Evolutionary conservation across 1,140 invertebrate species (phyloP), one percentile per base, ranked within the genome.

Genomic region (Theocolax elegans): DNA sequence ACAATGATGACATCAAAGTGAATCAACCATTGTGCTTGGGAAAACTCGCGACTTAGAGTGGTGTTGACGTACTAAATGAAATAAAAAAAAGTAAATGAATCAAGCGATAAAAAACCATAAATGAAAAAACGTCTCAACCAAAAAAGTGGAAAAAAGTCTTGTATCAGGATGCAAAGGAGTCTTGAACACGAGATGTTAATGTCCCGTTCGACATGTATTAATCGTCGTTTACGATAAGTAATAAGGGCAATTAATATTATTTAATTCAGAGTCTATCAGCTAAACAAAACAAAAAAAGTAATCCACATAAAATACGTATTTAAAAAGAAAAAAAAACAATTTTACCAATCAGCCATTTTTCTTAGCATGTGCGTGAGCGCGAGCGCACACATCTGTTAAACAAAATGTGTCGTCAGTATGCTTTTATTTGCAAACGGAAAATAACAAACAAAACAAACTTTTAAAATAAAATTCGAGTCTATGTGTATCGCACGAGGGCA

Each of bases 1-100:
- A 97, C 95, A 89, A 97, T 97, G 95, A 97, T 97, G 95, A 97
- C 95, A 91, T 97, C 95, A 91, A 97, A 97, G 94, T 97, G 94
- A 91, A 88, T 85, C 80, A 83, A 84, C 78, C 78, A 76, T 76
- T 79, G 78, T 83, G 79, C 80, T 82, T 62, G 77, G 81, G 79
- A 83, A 78, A 85, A 83, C 81, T 86, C 80, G 81, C 84, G 82
- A 84, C 78, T 85, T 77, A 81, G 82, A 84, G 84, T 85, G 83
- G 84, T 85, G 83, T 85, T 85, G 85, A 85, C 83, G 83, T 85
- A 85, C 76, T 83, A 85, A 84, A 76, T 69, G 72, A 73, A 59
- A 67, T 67, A 68, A 65, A 65, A 59, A 56, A 31, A 67, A 60
- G 48, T 53, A 65, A 6, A 10, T 6, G 44, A 75, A 77, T 74